phyloP scores from a whole-genome alignment of 2,113 vertebrate species.

The Engystomops pustulosus region DNA sequence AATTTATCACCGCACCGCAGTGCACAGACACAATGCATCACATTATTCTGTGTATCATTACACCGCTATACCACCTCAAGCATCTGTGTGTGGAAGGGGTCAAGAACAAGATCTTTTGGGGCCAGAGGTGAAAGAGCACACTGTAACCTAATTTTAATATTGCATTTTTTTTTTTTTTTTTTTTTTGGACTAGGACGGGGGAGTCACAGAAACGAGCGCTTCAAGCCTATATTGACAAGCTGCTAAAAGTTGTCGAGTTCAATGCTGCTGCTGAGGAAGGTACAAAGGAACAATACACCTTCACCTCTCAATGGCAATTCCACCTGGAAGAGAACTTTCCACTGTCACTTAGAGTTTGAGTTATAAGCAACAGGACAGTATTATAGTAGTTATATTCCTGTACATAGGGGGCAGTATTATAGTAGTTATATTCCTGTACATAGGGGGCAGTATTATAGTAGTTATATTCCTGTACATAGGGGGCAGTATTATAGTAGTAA shows the following conservation, averaged over 20 bases:
- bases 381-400: too few relatives aligned
- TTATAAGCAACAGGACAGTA: too few relatives aligned
- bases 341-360: too few relatives aligned
- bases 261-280: constrained; percentile 62
- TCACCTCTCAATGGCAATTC: too few relatives aligned
- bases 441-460: too few relatives aligned
- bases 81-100: neutral
- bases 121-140: neutral
- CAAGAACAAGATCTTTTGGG: neutral
- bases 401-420: too few relatives aligned
- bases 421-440: too few relatives aligned
- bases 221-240: constrained; percentile 60
- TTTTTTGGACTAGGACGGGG: constrained; percentile 60
- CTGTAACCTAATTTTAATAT: neutral
- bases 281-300: constrained; percentile 26
- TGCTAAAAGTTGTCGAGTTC: constrained; percentile 61
- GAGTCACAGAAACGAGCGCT: constrained; percentile 57
- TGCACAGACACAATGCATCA: neutral
- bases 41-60: constrained; percentile 6
- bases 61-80: neutral
- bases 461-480: neutral
- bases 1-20: neutral
- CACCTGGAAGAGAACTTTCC: too few relatives aligned
- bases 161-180: neutral
- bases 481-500: neutral